Percentiles rank a stretch among this genome's conserved stretches.
Evolutionary conservation across 2,797 vertebrate species (phyloP).

Genomic region (Onychomys arenicola): DNA sequence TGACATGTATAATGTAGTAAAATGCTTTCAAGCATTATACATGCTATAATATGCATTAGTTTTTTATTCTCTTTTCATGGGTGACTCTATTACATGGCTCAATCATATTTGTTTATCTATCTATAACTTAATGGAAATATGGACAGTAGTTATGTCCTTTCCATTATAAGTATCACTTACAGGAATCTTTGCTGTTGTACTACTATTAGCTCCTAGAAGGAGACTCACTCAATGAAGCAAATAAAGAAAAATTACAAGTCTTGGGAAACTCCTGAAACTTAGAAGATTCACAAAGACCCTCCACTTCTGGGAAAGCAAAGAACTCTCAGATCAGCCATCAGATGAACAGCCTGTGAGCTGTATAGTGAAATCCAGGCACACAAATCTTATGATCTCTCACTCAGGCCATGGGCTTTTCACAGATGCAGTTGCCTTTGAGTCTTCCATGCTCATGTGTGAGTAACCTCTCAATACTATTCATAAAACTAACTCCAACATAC

Average conservation of each 20-base stretch:
- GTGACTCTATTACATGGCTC: background rate
- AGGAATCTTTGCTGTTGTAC: background rate
- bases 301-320: too few species aligned
- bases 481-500: background rate
- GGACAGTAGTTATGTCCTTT: background rate
- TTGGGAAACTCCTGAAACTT: background rate
- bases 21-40: background rate
- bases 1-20: background rate
- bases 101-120: background rate
- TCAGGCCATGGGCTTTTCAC: background rate
- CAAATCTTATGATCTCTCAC: background rate
- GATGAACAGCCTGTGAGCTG: background rate
- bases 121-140: background rate
- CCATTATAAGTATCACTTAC: background rate
- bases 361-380: background rate
- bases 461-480: background rate
- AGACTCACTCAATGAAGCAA: background rate
- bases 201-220: background rate
- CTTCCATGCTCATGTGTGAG: background rate
- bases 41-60: background rate
- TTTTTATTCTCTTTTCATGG: background rate
- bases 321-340: background rate
- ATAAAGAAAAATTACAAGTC: background rate
- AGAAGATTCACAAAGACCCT: background rate
- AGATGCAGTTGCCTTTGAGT: background rate